Base-by-base conservation (phyloP, 2,888 invertebrate species). In the Lampropteryx suffumata region DNA sequence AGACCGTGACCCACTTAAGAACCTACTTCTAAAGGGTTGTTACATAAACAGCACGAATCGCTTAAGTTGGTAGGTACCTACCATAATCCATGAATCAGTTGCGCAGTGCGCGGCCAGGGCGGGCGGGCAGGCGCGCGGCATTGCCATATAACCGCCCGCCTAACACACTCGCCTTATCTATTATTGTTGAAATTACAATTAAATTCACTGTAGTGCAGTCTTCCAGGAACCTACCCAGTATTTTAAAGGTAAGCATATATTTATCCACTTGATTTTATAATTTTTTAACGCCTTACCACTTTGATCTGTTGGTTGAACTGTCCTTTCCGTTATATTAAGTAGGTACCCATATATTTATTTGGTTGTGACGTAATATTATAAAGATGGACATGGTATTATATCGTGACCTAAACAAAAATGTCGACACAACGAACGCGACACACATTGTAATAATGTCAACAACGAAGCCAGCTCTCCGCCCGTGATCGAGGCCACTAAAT, bases 41-140 rank as follows among this genome's bases (percentile, higher is more conserved):
- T 48, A 52, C 39, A 48, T 48, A 48, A 46, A 34, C 29, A 21
- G 40, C 34, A 24, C 28, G 34, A 36, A 24, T 27, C 42, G 27
- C 42, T 36, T 17, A 41, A 37, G 32, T 34, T 30, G 32, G 27
- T 26, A 30, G 10, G 26, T 26, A 34, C 26, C 9, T 26, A 34
- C 30, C 9, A 39, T 50, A 59, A 61, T 61, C 61, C 55, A 55
- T 59, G 57, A 61, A 58, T 59, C 56, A 42, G 62, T 52, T 53
- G 50, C 59, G 63, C 56, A 65, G 50, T 79, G 83, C 82, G 84
- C 83, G 79, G 70, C 62, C 50, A 57, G 65, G 58, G 48, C 57
- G 57, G 56, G 50, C 50, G 57, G 53, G 56, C 2, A 55, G 70
- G 58, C 61, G 62, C 59, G 67, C 74, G 73, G 63, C 79, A 78